These are phyloP conservation scores for Parauchenoglanis punctatus DNA, from an alignment of 2,797 vertebrate genomes.

Conservation along the genomic window DNA sequence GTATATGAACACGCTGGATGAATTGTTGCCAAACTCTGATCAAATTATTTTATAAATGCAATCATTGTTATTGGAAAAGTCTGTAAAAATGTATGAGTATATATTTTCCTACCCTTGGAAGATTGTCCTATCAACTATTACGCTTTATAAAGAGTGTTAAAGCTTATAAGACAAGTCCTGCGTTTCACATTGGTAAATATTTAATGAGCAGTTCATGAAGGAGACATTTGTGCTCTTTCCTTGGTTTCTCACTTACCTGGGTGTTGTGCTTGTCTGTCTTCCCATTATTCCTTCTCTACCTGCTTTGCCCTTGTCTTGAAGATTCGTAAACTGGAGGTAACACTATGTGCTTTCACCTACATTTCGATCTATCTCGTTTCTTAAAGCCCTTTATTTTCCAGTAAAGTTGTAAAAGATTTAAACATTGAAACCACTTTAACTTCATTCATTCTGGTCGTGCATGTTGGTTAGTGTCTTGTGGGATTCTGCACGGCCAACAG, in stretches of 20 bases:
- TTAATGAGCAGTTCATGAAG: not conserved
- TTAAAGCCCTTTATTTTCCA: not conserved
- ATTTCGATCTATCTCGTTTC: slow-evolving; percentile 7
- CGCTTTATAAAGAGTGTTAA: not conserved
- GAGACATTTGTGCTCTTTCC: slow-evolving; percentile 26
- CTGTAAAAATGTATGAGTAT: not conserved
- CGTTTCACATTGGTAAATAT: not conserved
- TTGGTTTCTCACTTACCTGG: slow-evolving; percentile 63
- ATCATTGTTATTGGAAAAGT: not conserved
- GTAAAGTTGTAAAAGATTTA: not conserved
- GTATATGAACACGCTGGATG: not conserved
- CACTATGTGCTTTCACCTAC: slow-evolving; percentile 42
- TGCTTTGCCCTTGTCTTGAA: slow-evolving; percentile 73
- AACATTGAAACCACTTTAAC: not conserved
- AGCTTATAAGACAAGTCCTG: not conserved
- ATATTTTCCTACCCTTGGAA: too few species aligned
- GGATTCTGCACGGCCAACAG: slow-evolving; percentile 1
- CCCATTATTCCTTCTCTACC: slow-evolving; percentile 66
- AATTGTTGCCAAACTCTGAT: not conserved
- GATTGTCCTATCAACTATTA: not conserved
- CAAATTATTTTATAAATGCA: not conserved
- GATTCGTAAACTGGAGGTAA: slow-evolving; percentile 86
- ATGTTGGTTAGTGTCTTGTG: slow-evolving; percentile 3
- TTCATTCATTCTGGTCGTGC: not conserved
- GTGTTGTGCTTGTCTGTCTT: slow-evolving; percentile 51